phyloP scores from a whole-genome alignment of 2,113 vertebrate species.

The Pseudonaja textilis region DNA sequence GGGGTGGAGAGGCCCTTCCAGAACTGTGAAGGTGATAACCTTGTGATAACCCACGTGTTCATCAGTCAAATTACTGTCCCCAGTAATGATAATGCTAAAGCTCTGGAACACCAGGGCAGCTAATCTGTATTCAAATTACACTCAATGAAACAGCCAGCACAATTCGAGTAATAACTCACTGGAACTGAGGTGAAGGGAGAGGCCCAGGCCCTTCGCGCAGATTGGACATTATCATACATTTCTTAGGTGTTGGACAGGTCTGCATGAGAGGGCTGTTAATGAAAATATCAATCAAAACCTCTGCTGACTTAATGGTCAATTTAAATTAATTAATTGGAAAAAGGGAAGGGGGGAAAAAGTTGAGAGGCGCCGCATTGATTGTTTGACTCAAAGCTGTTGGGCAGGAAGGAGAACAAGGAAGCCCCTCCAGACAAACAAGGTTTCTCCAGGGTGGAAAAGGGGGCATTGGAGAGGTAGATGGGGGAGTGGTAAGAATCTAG shows the following conservation, averaged over 20 bases:
- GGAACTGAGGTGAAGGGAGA: conserved; percentile 70
- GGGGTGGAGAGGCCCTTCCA: conserved; percentile 61
- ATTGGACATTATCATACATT: conserved; percentile 86
- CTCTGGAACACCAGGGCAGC: conserved; percentile 85
- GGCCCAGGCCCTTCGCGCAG: conserved; percentile 71
- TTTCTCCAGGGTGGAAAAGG: conserved; percentile 28
- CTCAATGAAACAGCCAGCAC: conserved; percentile 75
- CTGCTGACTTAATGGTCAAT: conserved; percentile 88
- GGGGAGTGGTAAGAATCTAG: background rate
- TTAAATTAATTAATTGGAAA: conserved; percentile 90
- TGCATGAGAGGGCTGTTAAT: conserved; percentile 80
- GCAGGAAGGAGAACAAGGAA: conserved; percentile 44
- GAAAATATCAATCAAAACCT: conserved; percentile 90
- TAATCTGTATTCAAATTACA: conserved; percentile 97
- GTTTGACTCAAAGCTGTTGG: conserved; percentile 55
- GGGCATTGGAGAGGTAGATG: background rate
- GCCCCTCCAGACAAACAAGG: conserved; percentile 30
- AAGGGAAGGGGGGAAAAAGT: conserved; percentile 53
- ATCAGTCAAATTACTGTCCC: conserved; percentile 87
- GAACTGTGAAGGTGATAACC: conserved; percentile 81
- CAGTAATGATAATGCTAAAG: conserved; percentile 84
- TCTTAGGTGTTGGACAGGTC: conserved; percentile 85
- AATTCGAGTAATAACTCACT: conserved; percentile 84
- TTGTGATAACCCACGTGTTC: conserved; percentile 92
- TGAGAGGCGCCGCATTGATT: conserved; percentile 66